phyloP scores from a whole-genome alignment of 1,140 invertebrate species.

The Argopecten irradians region DNA sequence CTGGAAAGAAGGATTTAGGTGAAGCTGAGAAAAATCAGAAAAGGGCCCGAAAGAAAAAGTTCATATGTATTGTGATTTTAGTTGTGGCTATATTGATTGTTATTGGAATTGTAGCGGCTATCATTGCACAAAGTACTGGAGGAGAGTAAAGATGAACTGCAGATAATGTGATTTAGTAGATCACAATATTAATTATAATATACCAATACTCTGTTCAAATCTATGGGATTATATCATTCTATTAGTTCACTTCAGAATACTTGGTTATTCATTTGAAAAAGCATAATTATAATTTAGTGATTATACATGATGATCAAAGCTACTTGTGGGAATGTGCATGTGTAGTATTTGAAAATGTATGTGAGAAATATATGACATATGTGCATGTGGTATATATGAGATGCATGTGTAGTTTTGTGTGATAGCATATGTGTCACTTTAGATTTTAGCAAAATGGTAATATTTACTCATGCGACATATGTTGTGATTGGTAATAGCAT shows the following conservation, averaged over 20 bases:
- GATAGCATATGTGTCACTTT: too few species aligned
- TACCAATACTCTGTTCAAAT: neutral
- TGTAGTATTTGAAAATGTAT: too few species aligned
- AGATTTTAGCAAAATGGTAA: too few species aligned
- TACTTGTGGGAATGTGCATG: too few species aligned
- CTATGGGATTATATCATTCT: neutral
- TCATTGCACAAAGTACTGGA: slow-evolving; percentile 46
- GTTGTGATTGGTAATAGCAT: too few species aligned
- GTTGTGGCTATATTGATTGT: slow-evolving; percentile 33
- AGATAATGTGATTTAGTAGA: neutral
- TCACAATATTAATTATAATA: neutral
- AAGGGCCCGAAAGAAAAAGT: slow-evolving; percentile 57
- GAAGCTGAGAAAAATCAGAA: slow-evolving; percentile 53
- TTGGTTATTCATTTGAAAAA: neutral
- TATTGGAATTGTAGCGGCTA: slow-evolving; percentile 55
- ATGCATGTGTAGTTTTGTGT: too few species aligned
- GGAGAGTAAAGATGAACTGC: neutral
- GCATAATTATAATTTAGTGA: neutral
- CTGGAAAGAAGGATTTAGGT: slow-evolving; percentile 53
- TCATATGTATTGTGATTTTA: slow-evolving; percentile 57
- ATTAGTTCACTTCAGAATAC: neutral
- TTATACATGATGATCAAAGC: neutral
- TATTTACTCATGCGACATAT: too few species aligned
- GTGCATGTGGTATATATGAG: too few species aligned
- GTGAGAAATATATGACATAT: too few species aligned